phyloP scores from a whole-genome alignment of 1,140 invertebrate species.

The Drosophila repleta region DNA sequence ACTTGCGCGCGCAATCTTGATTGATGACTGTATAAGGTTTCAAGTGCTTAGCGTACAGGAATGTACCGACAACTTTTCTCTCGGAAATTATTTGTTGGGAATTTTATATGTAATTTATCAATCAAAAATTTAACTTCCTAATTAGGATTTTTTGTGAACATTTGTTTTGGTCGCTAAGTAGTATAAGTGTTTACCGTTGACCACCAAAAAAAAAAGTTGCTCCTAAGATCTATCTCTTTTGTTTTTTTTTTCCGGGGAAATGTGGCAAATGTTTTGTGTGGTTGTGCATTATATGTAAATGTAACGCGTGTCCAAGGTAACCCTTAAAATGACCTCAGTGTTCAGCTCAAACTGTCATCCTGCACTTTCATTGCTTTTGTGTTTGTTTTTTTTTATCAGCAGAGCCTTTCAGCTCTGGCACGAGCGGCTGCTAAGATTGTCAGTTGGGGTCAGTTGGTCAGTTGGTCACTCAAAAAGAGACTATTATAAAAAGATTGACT shows the following conservation, averaged over 20 bases:
- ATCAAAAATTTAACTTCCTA: constrained; percentile 52
- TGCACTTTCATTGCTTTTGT: constrained; percentile 1
- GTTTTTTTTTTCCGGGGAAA: constrained; percentile 28
- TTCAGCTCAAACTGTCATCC: constrained; percentile 44
- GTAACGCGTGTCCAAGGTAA: constrained; percentile 62
- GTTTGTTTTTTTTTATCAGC: constrained; percentile 29
- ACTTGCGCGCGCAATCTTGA: constrained; percentile 56
- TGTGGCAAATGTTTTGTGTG: constrained; percentile 27
- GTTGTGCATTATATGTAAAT: constrained; percentile 36
- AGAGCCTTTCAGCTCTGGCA: constrained; percentile 45
- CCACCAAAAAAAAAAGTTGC: constrained; percentile 35
- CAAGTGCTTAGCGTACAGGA: constrained; percentile 11
- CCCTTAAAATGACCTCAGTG: constrained; percentile 56
- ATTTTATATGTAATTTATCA: constrained; percentile 15
- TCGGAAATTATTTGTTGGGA: background rate
- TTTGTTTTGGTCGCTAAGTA: too few species aligned
- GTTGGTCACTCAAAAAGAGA: constrained; percentile 17
- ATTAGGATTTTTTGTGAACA: constrained; percentile 60
- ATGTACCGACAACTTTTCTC: background rate
- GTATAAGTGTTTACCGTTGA: constrained; percentile 45
- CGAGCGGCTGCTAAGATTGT: constrained; percentile 61
- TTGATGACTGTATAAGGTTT: constrained; percentile 76
- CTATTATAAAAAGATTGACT: background rate
- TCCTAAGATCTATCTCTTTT: constrained; percentile 12
- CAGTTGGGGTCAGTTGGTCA: constrained; percentile 58